These are phyloP conservation scores for Aphyosemion australe DNA, from an alignment of 2,113 vertebrate genomes.

Conservation along the genomic window DNA sequence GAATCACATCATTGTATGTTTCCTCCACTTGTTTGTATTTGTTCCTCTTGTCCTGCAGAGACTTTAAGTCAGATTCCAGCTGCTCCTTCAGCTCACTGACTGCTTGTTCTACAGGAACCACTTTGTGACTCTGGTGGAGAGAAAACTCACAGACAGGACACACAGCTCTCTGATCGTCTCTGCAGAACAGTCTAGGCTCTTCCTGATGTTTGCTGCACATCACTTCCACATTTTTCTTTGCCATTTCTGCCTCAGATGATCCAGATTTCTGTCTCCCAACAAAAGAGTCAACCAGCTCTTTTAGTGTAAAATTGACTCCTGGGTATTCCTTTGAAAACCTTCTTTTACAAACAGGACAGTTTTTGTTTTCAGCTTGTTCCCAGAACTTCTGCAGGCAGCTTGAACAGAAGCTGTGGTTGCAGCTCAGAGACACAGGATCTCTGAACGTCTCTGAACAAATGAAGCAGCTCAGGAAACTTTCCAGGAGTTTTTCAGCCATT, in stretches of 20 bases:
- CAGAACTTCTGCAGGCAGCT: slow-evolving; percentile 48
- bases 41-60: slow-evolving; percentile 41
- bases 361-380: slow-evolving; percentile 23
- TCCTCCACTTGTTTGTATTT: slow-evolving; percentile 26
- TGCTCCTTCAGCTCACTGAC: slow-evolving; percentile 43
- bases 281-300: slow-evolving; percentile 6
- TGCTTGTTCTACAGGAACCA: slow-evolving; percentile 48
- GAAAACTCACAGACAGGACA: slow-evolving; percentile 45
- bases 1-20: slow-evolving; percentile 14
- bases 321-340: background rate
- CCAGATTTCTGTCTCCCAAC: background rate
- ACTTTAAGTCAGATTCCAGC: slow-evolving; percentile 34
- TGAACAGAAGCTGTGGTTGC: slow-evolving; percentile 49
- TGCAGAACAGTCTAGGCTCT: slow-evolving; percentile 20
- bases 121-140: slow-evolving; percentile 27
- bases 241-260: background rate
- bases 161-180: slow-evolving; percentile 25
- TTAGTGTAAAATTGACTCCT: background rate
- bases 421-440: slow-evolving; percentile 44
- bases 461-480: slow-evolving; percentile 25
- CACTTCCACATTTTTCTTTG: background rate
- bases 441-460: slow-evolving; percentile 48
- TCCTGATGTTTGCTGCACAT: background rate
- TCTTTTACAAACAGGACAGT: slow-evolving; percentile 44
- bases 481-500: background rate